Base-by-base conservation (phyloP, 2,113 vertebrate species). In the Nesospiza acunhae region DNA sequence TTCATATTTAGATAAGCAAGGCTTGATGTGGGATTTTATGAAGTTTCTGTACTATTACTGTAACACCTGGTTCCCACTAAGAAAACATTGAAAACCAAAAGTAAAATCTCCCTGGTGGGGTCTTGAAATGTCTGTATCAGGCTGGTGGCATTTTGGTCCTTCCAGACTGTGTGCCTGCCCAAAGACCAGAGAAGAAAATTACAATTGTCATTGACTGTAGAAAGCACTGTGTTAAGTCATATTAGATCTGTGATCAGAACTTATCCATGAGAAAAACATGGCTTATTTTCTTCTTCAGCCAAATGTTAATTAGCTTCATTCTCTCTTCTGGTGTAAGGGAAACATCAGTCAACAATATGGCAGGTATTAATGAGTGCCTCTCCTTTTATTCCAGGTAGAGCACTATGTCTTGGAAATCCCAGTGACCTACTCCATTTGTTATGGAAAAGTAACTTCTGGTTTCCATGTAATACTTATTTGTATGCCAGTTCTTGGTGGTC, bases 21-120 rank as follows among this genome's bases (percentile, higher is more conserved):
- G 31, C 27, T 83, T 86, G 82, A 75, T 77, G 46, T 76, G 88
- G 85, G 88, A 89, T 90, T 94, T 87, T 79, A 39, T 53, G 72
- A 60, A 56, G 56, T 86, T 94, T 89, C 84, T 78, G 17, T 81
- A 50, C n/a, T 79, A 12, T 63, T 82, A n/a, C 41, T 50, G 72
- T 13, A 88, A 39, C 79, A 86, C 63, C 75, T 88, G n/a, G n/a
- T 31, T 93, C n/a, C 47, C 17, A 31, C 50, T 70, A 67, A 70
- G 39, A 42, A 86, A 86, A 69, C 31, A 37, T 13, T 37, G 30
- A 76, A 87, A 90, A 87, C 3, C 37, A 68, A 11, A 80, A 85
- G 24, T 58, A 62, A 89, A 91, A 74, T 49, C 15, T 89, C 30
- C 33, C 28, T 52, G 14, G 19, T 52, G 37, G 8, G 14, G 8